Evolutionary conservation across 2,113 vertebrate species (phyloP).

Genomic region (Hyla sarda): DNA sequence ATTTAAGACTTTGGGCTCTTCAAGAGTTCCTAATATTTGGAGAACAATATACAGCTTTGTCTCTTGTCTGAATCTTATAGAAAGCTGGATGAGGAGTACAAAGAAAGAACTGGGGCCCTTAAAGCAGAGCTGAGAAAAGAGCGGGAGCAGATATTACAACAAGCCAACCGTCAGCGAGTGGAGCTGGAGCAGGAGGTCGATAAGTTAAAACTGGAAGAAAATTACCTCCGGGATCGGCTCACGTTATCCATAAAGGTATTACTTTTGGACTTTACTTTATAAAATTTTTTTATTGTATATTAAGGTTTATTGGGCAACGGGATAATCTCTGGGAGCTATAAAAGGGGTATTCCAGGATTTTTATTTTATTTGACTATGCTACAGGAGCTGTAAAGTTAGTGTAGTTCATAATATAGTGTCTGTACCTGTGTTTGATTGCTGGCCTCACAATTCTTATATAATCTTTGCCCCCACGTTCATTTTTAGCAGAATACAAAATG

Average conservation of each 20-base stretch:
- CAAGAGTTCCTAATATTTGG: neutral
- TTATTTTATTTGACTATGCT: too few relatives aligned
- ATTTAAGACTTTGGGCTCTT: too few relatives aligned
- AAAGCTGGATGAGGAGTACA: slow-evolving; percentile 92
- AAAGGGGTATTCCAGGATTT: too few relatives aligned
- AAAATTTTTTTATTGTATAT: rapidly evolving
- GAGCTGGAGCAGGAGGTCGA: slow-evolving; percentile 86
- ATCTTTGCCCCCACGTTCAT: too few relatives aligned
- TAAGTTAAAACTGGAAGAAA: slow-evolving; percentile 85
- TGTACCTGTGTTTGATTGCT: too few relatives aligned
- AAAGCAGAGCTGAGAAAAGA: slow-evolving; percentile 83
- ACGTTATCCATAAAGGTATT: slow-evolving; percentile 87
- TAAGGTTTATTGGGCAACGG: neutral
- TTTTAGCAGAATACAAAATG: too few relatives aligned
- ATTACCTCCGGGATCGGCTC: slow-evolving; percentile 84
- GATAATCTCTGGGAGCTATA: neutral
- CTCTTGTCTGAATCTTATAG: slow-evolving; percentile 66
- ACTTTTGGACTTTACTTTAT: too few relatives aligned
- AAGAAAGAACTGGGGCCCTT: slow-evolving; percentile 76
- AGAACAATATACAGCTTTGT: neutral
- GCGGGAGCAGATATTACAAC: slow-evolving; percentile 87
- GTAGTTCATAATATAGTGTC: too few relatives aligned
- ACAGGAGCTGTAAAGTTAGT: too few relatives aligned
- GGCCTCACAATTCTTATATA: too few relatives aligned
- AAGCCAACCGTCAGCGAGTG: slow-evolving; percentile 80